Evolutionary conservation across 2,797 vertebrate species (phyloP).

Genomic region (Phoebastria nigripes): DNA sequence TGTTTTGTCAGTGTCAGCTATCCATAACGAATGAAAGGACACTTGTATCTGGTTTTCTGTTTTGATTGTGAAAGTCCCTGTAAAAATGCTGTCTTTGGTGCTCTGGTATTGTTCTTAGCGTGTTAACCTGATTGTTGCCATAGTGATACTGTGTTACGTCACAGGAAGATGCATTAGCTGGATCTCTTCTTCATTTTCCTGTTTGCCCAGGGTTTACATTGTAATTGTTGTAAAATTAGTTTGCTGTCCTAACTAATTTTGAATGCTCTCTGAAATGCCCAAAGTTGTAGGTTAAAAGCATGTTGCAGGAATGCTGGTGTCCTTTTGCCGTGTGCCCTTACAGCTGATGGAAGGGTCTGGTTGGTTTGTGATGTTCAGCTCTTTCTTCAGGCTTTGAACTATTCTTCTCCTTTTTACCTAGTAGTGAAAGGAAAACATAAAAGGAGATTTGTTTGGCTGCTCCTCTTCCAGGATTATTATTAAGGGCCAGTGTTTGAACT

Average conservation of each 20-base stretch:
- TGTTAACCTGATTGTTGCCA: not conserved
- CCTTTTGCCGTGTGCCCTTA: not conserved
- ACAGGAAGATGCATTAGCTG: not conserved
- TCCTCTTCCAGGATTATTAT: not conserved
- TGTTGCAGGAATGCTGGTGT: not conserved
- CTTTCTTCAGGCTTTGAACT: constrained; percentile 30
- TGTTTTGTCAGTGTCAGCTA: not conserved
- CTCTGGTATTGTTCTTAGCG: not conserved
- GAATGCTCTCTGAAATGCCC: not conserved
- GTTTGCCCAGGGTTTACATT: not conserved
- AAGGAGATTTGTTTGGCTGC: not conserved
- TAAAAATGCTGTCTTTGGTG: not conserved
- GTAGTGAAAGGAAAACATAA: not conserved
- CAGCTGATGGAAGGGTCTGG: not conserved
- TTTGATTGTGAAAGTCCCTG: not conserved
- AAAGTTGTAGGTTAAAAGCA: not conserved
- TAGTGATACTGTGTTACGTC: not conserved
- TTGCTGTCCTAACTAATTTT: not conserved
- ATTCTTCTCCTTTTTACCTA: constrained; percentile 22
- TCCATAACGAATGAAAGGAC: not conserved
- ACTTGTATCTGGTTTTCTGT: not conserved
- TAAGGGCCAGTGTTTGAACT: not conserved
- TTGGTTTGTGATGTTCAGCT: constrained; percentile 1
- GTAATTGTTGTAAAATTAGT: not conserved
- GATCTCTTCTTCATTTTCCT: not conserved